Conservation (phyloP, 2,797 vertebrate genomes). For the Gymnoscopelus microlampas region DNA sequence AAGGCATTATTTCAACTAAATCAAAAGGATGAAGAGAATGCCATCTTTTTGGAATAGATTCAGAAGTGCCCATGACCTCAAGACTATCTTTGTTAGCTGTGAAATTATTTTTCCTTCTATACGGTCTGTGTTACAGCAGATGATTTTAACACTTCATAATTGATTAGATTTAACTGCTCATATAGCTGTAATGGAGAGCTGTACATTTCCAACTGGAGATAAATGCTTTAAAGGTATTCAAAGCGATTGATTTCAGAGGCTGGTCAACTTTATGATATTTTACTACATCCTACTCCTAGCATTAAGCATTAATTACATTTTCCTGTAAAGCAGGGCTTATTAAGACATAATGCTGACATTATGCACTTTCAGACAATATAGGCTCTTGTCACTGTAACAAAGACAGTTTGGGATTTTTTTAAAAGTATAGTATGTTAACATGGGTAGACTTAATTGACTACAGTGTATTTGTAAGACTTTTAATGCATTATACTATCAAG, state of each 20-base stretch:
- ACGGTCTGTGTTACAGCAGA: no score
- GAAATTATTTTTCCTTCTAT: no score
- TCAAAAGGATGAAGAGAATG: no score
- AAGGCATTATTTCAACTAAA: no score
- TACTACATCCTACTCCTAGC: background rate
- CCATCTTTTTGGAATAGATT: no score
- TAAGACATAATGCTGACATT: slow-evolving; percentile 18
- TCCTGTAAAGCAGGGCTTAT: background rate
- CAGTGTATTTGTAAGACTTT: background rate
- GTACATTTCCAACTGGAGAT: background rate
- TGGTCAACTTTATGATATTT: background rate
- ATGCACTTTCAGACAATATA: background rate
- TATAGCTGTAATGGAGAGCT: background rate
- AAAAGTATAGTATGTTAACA: slow-evolving; percentile 24
- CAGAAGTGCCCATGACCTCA: no score
- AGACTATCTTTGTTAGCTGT: no score
- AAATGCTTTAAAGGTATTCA: no score
- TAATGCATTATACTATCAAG: slow-evolving; percentile 14
- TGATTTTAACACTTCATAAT: background rate
- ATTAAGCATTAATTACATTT: slow-evolving; percentile 7
- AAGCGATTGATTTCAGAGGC: no score
- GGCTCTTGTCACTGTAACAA: slow-evolving; percentile 12
- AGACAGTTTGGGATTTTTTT: slow-evolving; percentile 4
- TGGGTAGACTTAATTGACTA: slow-evolving; percentile 18
- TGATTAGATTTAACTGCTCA: slow-evolving; percentile 7